Base-by-base conservation (phyloP, 2,797 vertebrate species). In the Phoebastria nigripes region DNA sequence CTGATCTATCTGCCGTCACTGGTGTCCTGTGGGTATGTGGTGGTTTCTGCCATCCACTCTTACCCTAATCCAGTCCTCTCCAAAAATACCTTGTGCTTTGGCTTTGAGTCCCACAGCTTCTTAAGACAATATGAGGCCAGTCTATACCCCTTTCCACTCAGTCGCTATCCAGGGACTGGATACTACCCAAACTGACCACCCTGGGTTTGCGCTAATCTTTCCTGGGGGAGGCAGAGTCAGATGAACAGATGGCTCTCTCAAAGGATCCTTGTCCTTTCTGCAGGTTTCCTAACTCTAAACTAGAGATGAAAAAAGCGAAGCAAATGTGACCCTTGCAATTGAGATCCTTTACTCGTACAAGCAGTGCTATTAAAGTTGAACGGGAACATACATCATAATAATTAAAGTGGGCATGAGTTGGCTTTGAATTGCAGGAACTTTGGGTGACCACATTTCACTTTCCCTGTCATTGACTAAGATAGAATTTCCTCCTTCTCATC, bases 401-500 rank as follows among this genome's bases (percentile, higher is more conserved):
- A 96, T 94, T 91, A 73, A 85, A 97, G 79, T 88, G 92, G 93
- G 96, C 96, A 96, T 26, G 71, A 89, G 86, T 37, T 87, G 90
- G 81, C 94, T 93, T 94, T 93, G 89, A 94, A 79, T 90, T 88
- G 94, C 89, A 88, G 87, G 90, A 89, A 13, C 73, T 96, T 82
- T 77, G 89, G 89, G 82, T 84, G 87, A 97, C 91, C 91, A 95
- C 87, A 94, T 90, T 96, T 96, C 92, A 96, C 91, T 91, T 83
- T 86, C 91, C 74, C 85, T 94, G 89, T 92, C 94, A 88, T 55
- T 96, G 90, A 39, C 85, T 82, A 42, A 88, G 89, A 87, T 71
- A 91, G 93, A 94, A 94, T 96, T 94, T 91, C 95, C 72, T 89
- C 47, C 87, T 95, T 90, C 93, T 91, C 94, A 90, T 94, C 94